Percentiles rank a stretch among this genome's conserved stretches.
Conservation (phyloP, 2,888 invertebrate species). For the Hypselothyrea guttata region DNA sequence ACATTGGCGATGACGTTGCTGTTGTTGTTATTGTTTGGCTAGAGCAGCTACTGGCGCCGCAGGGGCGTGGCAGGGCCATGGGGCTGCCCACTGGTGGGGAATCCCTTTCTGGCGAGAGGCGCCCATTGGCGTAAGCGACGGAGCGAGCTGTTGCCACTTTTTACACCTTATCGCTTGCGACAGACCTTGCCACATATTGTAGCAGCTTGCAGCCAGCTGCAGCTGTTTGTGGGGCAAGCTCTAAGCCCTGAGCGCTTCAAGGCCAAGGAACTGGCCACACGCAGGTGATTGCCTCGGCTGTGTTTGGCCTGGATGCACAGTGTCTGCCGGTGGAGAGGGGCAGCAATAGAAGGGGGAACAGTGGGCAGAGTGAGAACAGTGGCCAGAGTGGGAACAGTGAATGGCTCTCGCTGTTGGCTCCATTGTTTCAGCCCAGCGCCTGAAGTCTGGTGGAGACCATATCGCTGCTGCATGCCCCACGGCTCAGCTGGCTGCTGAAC, state of each 20-base stretch:
- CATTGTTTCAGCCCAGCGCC: conserved; percentile 64
- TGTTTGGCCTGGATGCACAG: conserved; percentile 67
- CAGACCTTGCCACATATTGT: conserved; percentile 62
- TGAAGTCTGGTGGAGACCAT: conserved; percentile 65
- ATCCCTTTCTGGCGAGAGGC: conserved; percentile 72
- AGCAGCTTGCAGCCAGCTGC: conserved; percentile 54
- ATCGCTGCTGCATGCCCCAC: conserved; percentile 67
- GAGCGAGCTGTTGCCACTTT: conserved; percentile 68
- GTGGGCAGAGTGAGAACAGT: not conserved
- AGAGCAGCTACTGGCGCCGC: conserved; percentile 61
- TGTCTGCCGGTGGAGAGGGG: conserved; percentile 18
- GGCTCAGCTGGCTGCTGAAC: conserved; percentile 54
- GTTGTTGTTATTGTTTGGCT: conserved; percentile 19
- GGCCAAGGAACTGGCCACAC: conserved; percentile 72
- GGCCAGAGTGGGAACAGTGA: not conserved
- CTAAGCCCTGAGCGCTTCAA: conserved; percentile 47
- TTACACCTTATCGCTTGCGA: conserved; percentile 72
- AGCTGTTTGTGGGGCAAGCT: conserved; percentile 36
- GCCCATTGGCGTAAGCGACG: conserved; percentile 66
- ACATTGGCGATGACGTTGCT: not conserved
- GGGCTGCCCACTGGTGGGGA: conserved; percentile 66
- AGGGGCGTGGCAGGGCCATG: conserved; percentile 58
- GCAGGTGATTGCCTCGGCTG: conserved; percentile 76
- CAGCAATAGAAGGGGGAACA: not conserved
- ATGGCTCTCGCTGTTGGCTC: conserved; percentile 50